A percentile compares a stretch with the other conserved stretches of the same genome.
phyloP scores from a whole-genome alignment of 2,797 vertebrate species.

The Pyrocephalus nanus region DNA sequence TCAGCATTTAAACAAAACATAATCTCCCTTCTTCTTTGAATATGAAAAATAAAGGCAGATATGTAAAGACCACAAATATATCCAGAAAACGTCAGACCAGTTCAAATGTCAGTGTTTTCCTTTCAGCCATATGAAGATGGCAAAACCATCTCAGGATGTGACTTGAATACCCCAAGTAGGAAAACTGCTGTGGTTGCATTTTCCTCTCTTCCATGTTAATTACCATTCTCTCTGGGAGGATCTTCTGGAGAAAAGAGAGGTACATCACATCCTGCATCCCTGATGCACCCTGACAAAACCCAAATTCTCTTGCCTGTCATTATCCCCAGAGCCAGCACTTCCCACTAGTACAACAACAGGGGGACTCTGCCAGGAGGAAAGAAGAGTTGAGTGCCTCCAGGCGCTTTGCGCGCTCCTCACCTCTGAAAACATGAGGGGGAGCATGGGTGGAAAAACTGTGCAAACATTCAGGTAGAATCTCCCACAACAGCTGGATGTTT shows the following conservation, averaged over 20 bases:
- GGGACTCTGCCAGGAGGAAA: background rate
- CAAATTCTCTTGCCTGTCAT: background rate
- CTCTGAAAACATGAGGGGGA: background rate
- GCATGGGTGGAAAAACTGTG: background rate
- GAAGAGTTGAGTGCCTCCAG: background rate
- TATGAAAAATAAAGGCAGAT: background rate
- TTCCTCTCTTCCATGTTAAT: background rate
- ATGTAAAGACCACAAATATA: background rate
- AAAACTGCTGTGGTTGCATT: background rate
- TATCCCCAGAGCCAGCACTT: background rate
- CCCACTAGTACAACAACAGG: background rate
- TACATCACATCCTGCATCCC: background rate
- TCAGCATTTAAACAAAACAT: background rate
- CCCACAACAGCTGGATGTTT: background rate
- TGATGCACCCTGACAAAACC: background rate
- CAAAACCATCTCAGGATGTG: background rate
- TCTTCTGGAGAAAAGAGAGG: background rate
- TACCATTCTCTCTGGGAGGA: background rate
- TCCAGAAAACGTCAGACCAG: background rate
- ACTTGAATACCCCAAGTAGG: background rate
- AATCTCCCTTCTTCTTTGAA: background rate
- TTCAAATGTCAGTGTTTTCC: background rate
- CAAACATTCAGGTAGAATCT: background rate
- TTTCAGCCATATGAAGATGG: background rate
- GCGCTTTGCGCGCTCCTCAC: fast-evolving